These are phyloP conservation scores for Xiphophorus hellerii DNA, from an alignment of 2,113 vertebrate species.

Conservation along the genomic window DNA sequence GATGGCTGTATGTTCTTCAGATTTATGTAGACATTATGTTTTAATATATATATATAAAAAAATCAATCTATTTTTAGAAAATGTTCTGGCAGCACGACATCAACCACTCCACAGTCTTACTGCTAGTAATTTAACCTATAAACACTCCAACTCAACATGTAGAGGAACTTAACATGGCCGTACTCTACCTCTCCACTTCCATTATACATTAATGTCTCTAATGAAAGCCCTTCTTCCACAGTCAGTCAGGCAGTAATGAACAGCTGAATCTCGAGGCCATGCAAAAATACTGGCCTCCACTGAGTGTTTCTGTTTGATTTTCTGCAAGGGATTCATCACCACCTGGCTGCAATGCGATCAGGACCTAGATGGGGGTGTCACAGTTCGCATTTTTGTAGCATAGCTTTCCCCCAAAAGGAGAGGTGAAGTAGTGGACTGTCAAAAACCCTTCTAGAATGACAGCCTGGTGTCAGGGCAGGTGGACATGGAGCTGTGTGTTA, in stretches of 20 bases:
- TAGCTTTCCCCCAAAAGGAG: slow-evolving; percentile 19
- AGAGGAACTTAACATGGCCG: not conserved
- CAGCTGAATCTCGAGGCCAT: slow-evolving; percentile 17
- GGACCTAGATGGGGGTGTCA: slow-evolving; percentile 3
- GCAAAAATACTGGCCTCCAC: slow-evolving; percentile 15
- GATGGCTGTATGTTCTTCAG: not conserved
- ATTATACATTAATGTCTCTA: slow-evolving; percentile 17
- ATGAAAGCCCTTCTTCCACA: not conserved
- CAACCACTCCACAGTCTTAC: slow-evolving; percentile 2
- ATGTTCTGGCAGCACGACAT: not conserved
- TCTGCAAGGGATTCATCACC: not conserved
- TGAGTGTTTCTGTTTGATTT: slow-evolving; percentile 24
- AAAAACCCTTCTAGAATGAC: slow-evolving; percentile 22
- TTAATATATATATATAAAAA: not conserved
- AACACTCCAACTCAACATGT: slow-evolving; percentile 15
- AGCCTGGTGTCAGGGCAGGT: slow-evolving; percentile 18
- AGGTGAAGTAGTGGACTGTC: slow-evolving; percentile 1
- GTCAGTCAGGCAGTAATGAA: slow-evolving; percentile 7
- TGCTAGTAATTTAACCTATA: slow-evolving; percentile 23
- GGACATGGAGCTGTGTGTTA: slow-evolving; percentile 14
- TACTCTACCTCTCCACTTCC: not conserved
- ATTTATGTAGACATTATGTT: not conserved
- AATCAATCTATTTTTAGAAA: not conserved
- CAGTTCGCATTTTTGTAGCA: slow-evolving; percentile 12
- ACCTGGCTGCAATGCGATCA: slow-evolving; percentile 14